Conservation (phyloP, 2,113 vertebrate species). For the Rhynchomys soricoides region DNA sequence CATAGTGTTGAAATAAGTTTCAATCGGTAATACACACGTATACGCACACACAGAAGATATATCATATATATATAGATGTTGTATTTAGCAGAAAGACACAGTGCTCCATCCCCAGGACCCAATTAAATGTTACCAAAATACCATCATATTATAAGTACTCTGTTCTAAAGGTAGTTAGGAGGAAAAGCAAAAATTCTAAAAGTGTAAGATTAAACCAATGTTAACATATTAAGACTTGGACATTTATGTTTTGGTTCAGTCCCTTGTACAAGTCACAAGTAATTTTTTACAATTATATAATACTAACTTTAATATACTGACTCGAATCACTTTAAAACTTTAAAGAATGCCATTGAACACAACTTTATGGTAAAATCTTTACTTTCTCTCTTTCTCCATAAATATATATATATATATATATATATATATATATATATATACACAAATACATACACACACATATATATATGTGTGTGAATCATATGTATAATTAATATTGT, state of each 20-base stretch:
- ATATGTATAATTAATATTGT: neutral
- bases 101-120: neutral
- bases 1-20: neutral
- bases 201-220: neutral
- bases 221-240: neutral
- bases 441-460: neutral
- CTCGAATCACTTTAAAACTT: constrained; percentile 10
- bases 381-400: too few species aligned
- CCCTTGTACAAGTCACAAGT: constrained; percentile 16
- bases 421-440: neutral
- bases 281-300: neutral
- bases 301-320: neutral
- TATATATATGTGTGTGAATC: neutral
- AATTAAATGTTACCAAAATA: constrained; percentile 26
- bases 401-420: neutral
- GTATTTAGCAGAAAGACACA: neutral
- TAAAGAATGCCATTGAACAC: neutral
- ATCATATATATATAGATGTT: neutral
- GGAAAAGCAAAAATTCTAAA: neutral
- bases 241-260: constrained; percentile 13
- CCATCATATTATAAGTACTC: neutral
- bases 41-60: neutral
- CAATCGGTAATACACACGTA: neutral
- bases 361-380: neutral
- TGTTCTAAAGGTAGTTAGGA: neutral